These are phyloP conservation scores for Napeogenes sylphis DNA, from an alignment of 2,888 invertebrate genomes.

Conservation along the genomic window DNA sequence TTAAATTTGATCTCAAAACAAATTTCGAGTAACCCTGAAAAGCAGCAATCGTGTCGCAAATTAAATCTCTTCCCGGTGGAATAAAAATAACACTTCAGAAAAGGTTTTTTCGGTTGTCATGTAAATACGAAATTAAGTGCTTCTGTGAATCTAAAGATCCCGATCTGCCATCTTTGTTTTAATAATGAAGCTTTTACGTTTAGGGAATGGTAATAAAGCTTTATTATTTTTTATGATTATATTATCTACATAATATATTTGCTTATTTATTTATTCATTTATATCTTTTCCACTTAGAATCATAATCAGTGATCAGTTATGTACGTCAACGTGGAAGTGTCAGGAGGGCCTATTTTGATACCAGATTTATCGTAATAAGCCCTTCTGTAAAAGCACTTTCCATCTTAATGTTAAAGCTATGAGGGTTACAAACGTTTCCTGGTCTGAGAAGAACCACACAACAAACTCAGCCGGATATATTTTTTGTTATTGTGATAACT, in stretches of 20 bases:
- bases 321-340: no score
- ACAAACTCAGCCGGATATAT: no score
- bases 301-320: no score
- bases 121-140: constrained; percentile 29
- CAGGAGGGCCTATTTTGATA: no score
- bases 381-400: no score
- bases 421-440: no score
- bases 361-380: no score
- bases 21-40: constrained; percentile 25
- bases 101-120: constrained; percentile 26
- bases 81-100: constrained; percentile 28
- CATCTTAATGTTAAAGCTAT: no score
- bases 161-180: constrained; percentile 24
- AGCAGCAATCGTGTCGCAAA: constrained; percentile 33
- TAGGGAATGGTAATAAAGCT: neutral
- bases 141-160: constrained; percentile 22
- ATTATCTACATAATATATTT: neutral
- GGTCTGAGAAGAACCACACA: no score
- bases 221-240: neutral
- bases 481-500: no score
- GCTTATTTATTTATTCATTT: no score
- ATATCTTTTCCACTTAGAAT: no score
- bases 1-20: constrained; percentile 30
- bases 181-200: constrained; percentile 10
- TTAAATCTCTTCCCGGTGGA: constrained; percentile 29